Conservation (phyloP, 2,797 vertebrate genomes). For the Calcarius lapponicus region DNA sequence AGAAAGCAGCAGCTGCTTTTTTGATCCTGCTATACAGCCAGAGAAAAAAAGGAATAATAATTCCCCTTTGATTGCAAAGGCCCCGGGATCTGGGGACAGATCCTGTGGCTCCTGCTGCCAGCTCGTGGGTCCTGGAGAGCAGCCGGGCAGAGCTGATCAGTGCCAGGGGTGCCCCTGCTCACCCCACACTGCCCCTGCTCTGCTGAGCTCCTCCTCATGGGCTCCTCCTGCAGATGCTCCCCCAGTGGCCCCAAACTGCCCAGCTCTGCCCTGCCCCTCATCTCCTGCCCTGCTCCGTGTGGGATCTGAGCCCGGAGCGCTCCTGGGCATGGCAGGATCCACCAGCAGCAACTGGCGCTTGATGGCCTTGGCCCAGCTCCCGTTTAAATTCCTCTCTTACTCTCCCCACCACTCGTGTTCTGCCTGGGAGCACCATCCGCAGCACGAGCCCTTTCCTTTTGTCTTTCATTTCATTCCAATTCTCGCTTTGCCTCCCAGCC, state of each 20-base stretch:
- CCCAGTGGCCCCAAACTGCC: not conserved
- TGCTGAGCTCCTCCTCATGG: fast-evolving
- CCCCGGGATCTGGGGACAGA: conserved; percentile 47
- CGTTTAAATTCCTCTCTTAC: not conserved
- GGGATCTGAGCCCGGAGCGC: not conserved
- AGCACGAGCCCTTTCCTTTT: not conserved
- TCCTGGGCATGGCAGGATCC: fast-evolving
- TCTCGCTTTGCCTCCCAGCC: conserved; percentile 72
- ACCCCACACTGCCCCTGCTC: not conserved
- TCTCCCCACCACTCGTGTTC: fast-evolving
- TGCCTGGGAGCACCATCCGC: fast-evolving
- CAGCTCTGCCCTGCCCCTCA: not conserved
- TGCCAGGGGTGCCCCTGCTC: not conserved
- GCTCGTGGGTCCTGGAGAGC: not conserved
- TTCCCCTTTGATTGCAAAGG: conserved; percentile 67
- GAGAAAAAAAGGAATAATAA: conserved; percentile 64
- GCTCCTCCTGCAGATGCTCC: not conserved
- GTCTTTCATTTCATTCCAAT: not conserved
- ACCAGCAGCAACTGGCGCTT: not conserved
- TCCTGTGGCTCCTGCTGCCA: conserved; percentile 8
- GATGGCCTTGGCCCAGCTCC: not conserved
- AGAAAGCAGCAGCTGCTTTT: conserved; percentile 68
- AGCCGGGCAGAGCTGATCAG: not conserved
- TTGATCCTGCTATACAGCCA: conserved; percentile 53
- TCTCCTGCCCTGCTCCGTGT: fast-evolving